Conservation (phyloP, 2,797 vertebrate genomes). For the Tympanoctomys barrerae region DNA sequence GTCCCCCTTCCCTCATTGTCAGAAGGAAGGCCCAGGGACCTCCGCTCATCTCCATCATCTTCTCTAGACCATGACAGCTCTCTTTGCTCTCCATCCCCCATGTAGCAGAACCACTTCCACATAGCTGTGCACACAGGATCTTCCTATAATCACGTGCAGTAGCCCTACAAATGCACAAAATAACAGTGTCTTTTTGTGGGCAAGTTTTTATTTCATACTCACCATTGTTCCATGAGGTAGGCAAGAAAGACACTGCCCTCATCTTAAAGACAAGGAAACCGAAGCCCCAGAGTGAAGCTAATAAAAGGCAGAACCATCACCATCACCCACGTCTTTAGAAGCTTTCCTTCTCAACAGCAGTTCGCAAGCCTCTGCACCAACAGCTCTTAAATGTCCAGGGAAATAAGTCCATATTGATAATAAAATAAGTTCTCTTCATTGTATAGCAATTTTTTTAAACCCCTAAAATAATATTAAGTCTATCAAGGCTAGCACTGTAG, state of each 20-base stretch:
- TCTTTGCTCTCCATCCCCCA: neutral
- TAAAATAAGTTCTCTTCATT: constrained; percentile 74
- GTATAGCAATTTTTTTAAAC: constrained; percentile 23
- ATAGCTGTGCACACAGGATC: neutral
- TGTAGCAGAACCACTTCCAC: too few species aligned
- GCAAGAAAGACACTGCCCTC: neutral
- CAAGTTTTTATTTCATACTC: constrained; percentile 1
- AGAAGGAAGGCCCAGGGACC: neutral
- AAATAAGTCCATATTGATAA: constrained; percentile 30
- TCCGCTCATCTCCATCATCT: neutral
- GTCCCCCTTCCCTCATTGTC: neutral
- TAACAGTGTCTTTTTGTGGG: neutral
- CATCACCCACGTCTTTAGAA: neutral
- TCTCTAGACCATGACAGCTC: neutral
- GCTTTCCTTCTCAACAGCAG: constrained; percentile 28
- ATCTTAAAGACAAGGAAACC: constrained; percentile 27
- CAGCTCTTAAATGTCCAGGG: constrained; percentile 50
- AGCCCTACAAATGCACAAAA: neutral
- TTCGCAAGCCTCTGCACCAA: constrained; percentile 21
- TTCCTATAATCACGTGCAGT: neutral
- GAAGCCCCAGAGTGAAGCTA: constrained; percentile 4
- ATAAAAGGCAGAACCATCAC: neutral
- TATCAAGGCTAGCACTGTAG: constrained; percentile 73
- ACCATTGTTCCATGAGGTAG: neutral
- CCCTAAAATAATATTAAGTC: constrained; percentile 77